A percentile compares a stretch with the other conserved stretches of the same genome.
Evolutionary conservation across 1,140 invertebrate genomes (phyloP).

Genomic region (Caenorhabditis elegans): DNA sequence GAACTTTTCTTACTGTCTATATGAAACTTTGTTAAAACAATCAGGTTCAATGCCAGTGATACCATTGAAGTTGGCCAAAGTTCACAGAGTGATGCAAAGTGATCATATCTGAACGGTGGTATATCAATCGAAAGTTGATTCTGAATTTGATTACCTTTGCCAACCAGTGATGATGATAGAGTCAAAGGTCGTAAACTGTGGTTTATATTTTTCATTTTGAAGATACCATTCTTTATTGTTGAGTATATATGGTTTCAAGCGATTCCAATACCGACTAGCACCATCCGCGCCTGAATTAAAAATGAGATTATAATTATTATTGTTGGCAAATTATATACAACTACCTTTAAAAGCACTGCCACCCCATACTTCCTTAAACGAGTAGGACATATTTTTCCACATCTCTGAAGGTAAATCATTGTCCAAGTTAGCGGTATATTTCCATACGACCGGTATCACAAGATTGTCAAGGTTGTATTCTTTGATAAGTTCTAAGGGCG

Average conservation of each 20-base stretch:
- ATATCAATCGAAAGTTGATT: not conserved
- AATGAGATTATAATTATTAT: not conserved
- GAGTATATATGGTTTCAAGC: constrained; percentile 35
- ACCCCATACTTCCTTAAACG: constrained; percentile 38
- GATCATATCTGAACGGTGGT: constrained; percentile 15
- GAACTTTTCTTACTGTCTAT: constrained; percentile 1
- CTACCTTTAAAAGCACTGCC: constrained; percentile 39
- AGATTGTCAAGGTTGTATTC: constrained; percentile 26
- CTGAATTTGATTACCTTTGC: not conserved
- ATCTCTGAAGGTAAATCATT: constrained; percentile 31
- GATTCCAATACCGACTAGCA: constrained; percentile 33
- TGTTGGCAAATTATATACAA: not conserved
- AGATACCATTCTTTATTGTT: constrained; percentile 46
- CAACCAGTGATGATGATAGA: constrained; percentile 33
- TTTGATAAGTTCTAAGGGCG: constrained; percentile 18
- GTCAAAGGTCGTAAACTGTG: not conserved
- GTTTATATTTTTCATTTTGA: constrained; percentile 17
- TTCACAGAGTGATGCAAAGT: constrained; percentile 34
- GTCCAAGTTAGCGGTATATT: constrained; percentile 37
- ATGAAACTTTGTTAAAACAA: not conserved
- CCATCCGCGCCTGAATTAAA: constrained; percentile 36
- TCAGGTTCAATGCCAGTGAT: constrained; percentile 21
- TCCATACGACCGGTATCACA: constrained; percentile 43
- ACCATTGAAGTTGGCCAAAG: constrained; percentile 37
- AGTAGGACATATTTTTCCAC: constrained; percentile 45